These are phyloP conservation scores for Pristionchus mayeri DNA, from an alignment of 2,888 invertebrate species.

Conservation along the genomic window DNA sequence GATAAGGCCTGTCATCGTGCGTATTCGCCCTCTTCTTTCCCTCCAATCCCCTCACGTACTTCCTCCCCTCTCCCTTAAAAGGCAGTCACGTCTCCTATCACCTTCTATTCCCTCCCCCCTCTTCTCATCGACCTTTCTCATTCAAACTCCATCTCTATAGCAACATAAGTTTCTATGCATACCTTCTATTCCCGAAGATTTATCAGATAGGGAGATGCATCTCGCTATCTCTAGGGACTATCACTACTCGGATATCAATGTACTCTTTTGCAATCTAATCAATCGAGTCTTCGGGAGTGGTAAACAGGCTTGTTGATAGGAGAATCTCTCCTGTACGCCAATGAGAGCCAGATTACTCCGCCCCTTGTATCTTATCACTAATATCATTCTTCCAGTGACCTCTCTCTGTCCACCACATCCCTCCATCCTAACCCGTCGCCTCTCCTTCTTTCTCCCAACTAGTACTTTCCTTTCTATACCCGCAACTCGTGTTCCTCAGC, in stretches of 20 bases:
- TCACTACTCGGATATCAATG: background rate
- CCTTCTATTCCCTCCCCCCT: background rate
- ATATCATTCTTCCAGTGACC: constrained; percentile 16
- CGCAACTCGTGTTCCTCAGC: background rate
- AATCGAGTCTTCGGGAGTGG: background rate
- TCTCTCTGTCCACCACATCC: constrained; percentile 2
- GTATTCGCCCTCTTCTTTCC: background rate
- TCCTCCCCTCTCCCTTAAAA: constrained; percentile 16
- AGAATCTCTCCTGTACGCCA: background rate
- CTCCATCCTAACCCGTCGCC: constrained; percentile 32
- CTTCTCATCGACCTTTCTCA: constrained; percentile 4
- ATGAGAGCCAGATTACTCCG: background rate
- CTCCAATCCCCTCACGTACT: background rate
- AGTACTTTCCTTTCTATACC: background rate
- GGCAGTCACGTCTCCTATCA: constrained; percentile 45
- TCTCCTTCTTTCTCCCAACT: constrained; percentile 1
- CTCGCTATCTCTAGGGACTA: no score
- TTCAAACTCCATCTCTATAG: background rate
- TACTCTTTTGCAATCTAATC: constrained; percentile 17
- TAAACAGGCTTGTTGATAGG: background rate
- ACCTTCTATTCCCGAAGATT: no score
- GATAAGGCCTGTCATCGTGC: constrained; percentile 31
- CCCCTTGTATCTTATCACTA: background rate
- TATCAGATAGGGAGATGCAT: no score
- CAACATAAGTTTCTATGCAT: no score